Evolutionary conservation across 2,888 invertebrate genomes (phyloP), one percentile per base, ranked within the genome.

Genomic region (Periphyllus acericola): DNA sequence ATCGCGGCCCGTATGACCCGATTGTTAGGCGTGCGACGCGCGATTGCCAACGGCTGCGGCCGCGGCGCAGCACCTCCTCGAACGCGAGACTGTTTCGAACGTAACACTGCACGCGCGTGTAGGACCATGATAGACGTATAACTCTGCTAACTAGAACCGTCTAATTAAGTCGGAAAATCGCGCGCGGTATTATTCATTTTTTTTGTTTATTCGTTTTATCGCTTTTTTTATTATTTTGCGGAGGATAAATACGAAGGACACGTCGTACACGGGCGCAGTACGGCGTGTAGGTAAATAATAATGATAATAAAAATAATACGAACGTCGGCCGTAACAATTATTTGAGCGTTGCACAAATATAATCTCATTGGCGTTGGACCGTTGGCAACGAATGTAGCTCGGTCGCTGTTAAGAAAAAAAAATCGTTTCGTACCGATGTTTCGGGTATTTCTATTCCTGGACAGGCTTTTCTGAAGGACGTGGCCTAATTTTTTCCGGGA

Each of bases 381-480:
- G 55, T 66, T 60, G 60, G 80, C 32, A 80, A 66, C 66, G 34
- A 34, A 11, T 8, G 25, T 34, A n/a, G 66, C 36, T 75, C 55
- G 29, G 81, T 68, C 29, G 68, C 9, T 55, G 8, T 40, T 60
- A 29, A 21, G 55, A 87, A 87, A 29, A 21, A 55, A 86, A 86
- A 86, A 74, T 60, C 60, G 72, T 75, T 83, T 83, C 36, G 75
- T 29, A 34, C 60, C 14, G 75, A 68, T 29, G 75, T 83, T 83
- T 83, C 60, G 75, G 79, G 46, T 72, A 25, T 75, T 87, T 87
- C 86, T 87, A 87, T 87, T 87, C 80, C 86, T 60, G 86, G 86
- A 87, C 40, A 80, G 72, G 80, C 72, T 25, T 71, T 29, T 79
- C 29, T n/a, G 79, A 87, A 87, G 86, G 86, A 87, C 86, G 72